Percentiles rank a stretch among this genome's conserved stretches.
These are phyloP conservation scores for Nannobrachium achirus DNA, from an alignment of 2,113 vertebrate genomes.

Conservation along the genomic window DNA sequence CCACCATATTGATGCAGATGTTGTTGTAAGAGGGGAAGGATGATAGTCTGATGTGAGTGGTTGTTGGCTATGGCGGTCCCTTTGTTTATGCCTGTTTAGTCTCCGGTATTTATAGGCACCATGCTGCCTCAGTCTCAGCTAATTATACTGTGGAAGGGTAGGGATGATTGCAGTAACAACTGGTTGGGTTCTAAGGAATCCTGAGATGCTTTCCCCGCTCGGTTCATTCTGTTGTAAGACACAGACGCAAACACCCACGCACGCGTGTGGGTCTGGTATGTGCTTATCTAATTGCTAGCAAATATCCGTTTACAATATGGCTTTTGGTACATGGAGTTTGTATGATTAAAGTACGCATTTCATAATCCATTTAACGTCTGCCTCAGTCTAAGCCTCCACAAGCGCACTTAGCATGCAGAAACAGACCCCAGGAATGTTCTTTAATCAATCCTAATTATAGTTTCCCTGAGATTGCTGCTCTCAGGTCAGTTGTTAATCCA, in stretches of 20 bases:
- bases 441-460: conserved; percentile 68
- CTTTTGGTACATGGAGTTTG: conserved; percentile 1
- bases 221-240: conserved; percentile 20
- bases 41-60: conserved; percentile 50
- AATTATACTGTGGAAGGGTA: conserved; percentile 57
- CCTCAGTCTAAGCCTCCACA: conserved; percentile 33
- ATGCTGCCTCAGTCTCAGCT: conserved; percentile 42
- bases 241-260: background rate
- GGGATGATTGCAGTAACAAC: conserved; percentile 60
- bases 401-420: conserved; percentile 64
- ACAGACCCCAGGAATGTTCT: conserved; percentile 65
- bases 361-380: conserved; percentile 14
- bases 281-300: conserved; percentile 1
- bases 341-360: conserved; percentile 14
- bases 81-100: conserved; percentile 72
- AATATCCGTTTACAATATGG: conserved; percentile 3
- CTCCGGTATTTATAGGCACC: conserved; percentile 69
- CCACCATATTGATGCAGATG: conserved; percentile 25
- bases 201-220: conserved; percentile 24
- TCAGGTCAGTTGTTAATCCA: conserved; percentile 70
- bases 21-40: conserved; percentile 44
- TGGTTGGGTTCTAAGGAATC: conserved; percentile 48
- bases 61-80: conserved; percentile 52
- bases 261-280: background rate
- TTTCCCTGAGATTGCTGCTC: conserved; percentile 53